Evolutionary conservation across 2,113 vertebrate genomes (phyloP), one percentile per base, ranked within the genome.

Genomic region (Gymnocephalus cernua): DNA sequence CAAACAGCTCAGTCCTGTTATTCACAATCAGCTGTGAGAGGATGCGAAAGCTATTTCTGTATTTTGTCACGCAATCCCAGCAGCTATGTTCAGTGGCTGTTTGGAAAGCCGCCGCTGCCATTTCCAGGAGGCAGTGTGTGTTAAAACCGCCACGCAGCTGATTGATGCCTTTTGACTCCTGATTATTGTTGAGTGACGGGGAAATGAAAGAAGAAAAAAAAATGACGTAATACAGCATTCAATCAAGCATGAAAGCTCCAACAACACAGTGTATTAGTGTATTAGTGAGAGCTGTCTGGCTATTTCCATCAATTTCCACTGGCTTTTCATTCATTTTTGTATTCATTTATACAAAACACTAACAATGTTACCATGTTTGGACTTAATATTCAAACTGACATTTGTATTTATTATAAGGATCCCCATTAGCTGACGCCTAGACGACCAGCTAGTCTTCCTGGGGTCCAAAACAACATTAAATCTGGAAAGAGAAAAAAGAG

Each of bases 41-140:
- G 58, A 81, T 69, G 80, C 83, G 61, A 59, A 47, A 87, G 65
- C 82, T 80, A 84, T 88, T 90, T 77, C 80, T 74, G 88, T 66
- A 25, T 80, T 74, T 68, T 83, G 79, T 88, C 91, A 93, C 84
- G 73, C 88, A 80, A 90, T 51, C 78, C 81, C 61, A 18, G 82
- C 81, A 83, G 84, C 79, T 41, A 59, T 74, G 83, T 63, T 65
- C 45, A 62, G 58, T 4, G 32, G 65, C 82, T 77, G 66, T 56
- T 73, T 75, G 63, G 38, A 66, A 72, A 57, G 27, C 58, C 35
- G 9, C 69, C 62, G 71, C 45, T 12, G 8, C 56, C 3, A 35
- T 58, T 77, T 86, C 73, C 58, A 67, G 54, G 59, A 77, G 47
- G 64, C 45, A 45, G 71, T 8, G 4, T 47, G 53, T 59, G 79